Evolutionary conservation across 2,113 vertebrate genomes (phyloP), one percentile per base, ranked within the genome.

Genomic region (Ibidorhyncha struthersii): DNA sequence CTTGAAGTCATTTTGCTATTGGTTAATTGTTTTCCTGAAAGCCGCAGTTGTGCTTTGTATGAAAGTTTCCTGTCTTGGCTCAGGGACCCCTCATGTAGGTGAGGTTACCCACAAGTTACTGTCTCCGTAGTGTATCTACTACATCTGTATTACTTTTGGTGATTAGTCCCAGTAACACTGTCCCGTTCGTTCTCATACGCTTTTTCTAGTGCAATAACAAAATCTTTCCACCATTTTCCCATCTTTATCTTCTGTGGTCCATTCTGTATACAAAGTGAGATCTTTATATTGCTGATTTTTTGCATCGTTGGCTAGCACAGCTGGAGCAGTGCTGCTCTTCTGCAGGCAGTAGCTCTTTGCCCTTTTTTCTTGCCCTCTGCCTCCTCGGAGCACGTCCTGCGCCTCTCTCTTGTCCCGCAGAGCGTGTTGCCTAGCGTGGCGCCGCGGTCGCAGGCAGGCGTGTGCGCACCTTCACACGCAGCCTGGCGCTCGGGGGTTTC

Each of bases 361-460:
- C 30, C 36, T 6, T 45, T 25, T 38, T 50, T 9, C 19, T 43
- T 17, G 8, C n/a, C 10, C 45, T 58, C 23, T n/a, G 29, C 34
- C 43, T 74, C 38, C 50, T 58, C 9, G 15, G 36, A 63, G 13
- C 11, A 65, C 6, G 2, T 56, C 62, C 41, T 38, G 32, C 43
- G 38, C 10, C 62, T 15, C 30, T 21, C 30, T 71, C 30, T 19
- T 13, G 41, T 71, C 32, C 73, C 34, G 53, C 14, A 10, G 20
- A 25, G 55, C 18, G 32, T 6, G 13, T 43, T 47, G 27, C 26
- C 62, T 9, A 12, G 38, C 8, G 61, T 30, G 20, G 49, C 1
- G 2, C 27, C 23, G 38, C 5, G 1, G 40, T 38, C 1, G 0
- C 3, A 2, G 29, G 22, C 25, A 19, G 8, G 36, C 13, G 0